Conservation (phyloP, 1,140 invertebrate species). For the Halyomorpha halys region DNA sequence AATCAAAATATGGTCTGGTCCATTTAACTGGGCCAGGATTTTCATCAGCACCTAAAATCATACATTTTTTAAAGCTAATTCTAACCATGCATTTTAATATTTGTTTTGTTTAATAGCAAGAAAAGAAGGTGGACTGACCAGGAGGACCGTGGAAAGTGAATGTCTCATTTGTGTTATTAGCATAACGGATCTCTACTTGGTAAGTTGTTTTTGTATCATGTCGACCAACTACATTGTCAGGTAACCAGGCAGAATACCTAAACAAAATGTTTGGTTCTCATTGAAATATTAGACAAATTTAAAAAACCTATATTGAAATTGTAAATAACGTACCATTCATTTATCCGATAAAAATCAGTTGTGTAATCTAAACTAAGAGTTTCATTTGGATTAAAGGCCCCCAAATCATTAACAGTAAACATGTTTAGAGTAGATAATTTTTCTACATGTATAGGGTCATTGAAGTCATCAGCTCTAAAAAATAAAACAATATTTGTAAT, state of each 20-base stretch:
- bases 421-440: conserved; percentile 85
- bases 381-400: conserved; percentile 56
- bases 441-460: conserved; percentile 85
- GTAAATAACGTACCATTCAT: conserved; percentile 66
- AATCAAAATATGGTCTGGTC: conserved; percentile 93
- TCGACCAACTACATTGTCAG: conserved; percentile 65
- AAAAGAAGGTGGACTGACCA: conserved; percentile 37
- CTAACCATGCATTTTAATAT: not conserved
- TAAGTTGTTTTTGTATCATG: conserved; percentile 92
- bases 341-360: conserved; percentile 77
- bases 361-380: conserved; percentile 79
- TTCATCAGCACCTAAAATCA: conserved; percentile 61
- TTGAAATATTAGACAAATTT: not conserved
- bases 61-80: not conserved
- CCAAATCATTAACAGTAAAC: conserved; percentile 70
- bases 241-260: conserved; percentile 72
- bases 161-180: conserved; percentile 91
- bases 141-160: conserved; percentile 90
- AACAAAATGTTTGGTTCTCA: too few species aligned
- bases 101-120: conserved; percentile 23
- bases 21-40: conserved; percentile 82
- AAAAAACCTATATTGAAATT: conserved; percentile 23
- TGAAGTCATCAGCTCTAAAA: conserved; percentile 76
- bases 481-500: not conserved
- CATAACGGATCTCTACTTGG: conserved; percentile 81